phyloP scores from a whole-genome alignment of 2,113 vertebrate genomes.

The Picathartes gymnocephalus region DNA sequence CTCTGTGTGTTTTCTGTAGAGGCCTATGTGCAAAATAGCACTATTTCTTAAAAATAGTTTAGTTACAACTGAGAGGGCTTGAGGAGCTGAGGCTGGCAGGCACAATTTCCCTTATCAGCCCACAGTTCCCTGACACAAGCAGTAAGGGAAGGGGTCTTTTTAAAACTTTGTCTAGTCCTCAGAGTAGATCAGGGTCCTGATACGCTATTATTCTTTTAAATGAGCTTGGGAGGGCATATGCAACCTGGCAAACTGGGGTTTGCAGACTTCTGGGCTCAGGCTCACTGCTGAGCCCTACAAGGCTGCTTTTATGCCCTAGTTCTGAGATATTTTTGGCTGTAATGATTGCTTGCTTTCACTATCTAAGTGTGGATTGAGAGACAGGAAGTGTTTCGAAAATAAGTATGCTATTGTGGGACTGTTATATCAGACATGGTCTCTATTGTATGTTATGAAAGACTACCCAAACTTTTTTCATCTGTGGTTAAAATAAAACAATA shows the following conservation, averaged over 20 bases:
- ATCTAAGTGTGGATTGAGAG: not conserved
- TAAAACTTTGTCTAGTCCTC: not conserved
- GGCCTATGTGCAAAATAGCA: not conserved
- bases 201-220: not conserved
- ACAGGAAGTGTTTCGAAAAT: not conserved
- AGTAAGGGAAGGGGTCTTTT: not conserved
- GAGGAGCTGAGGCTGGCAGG: not conserved
- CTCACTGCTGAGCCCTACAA: not conserved
- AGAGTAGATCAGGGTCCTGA: not conserved
- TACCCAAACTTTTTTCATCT: not conserved
- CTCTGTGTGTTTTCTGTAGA: not conserved
- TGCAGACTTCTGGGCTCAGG: not conserved
- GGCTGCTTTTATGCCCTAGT: not conserved
- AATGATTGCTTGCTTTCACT: not conserved
- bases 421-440: not conserved
- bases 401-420: not conserved
- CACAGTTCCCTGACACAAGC: not conserved
- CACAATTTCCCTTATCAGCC: rapidly evolving
- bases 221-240: not conserved
- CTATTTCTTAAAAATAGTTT: not conserved
- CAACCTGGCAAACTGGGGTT: not conserved
- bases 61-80: not conserved
- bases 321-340: not conserved
- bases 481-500: not conserved
- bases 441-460: not conserved